A percentile compares a stretch with the other conserved stretches of the same genome.
Conservation (phyloP, 2,797 vertebrate genomes). For the Cichlasoma orientale region DNA sequence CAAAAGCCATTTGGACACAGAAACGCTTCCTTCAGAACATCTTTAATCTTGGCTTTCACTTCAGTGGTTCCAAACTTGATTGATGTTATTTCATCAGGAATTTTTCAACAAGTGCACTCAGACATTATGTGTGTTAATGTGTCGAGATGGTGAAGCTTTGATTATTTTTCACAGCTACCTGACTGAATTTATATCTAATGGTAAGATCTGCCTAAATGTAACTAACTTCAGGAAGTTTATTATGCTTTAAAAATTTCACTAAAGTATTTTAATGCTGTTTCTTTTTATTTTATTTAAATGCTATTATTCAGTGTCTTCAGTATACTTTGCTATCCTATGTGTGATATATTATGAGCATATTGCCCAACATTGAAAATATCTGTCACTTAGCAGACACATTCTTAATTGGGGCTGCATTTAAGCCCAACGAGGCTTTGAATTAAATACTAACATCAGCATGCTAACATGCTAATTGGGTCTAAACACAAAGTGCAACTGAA, state of each 20-base stretch:
- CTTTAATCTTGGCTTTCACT: slow-evolving; percentile 10
- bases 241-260: background rate
- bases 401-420: background rate
- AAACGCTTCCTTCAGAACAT: slow-evolving; percentile 12
- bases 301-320: background rate
- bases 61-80: background rate
- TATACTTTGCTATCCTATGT: background rate
- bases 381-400: background rate
- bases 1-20: background rate
- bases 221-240: background rate
- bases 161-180: slow-evolving; percentile 24
- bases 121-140: slow-evolving; percentile 7
- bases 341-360: background rate
- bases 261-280: background rate
- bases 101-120: slow-evolving; percentile 4
- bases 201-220: background rate
- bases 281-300: background rate
- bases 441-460: slow-evolving; percentile 16
- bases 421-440: background rate
- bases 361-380: background rate
- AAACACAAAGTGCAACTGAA: slow-evolving; percentile 13
- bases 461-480: background rate
- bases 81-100: slow-evolving; percentile 6
- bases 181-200: slow-evolving; percentile 26
- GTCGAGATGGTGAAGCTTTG: slow-evolving; percentile 20